Base-by-base conservation (phyloP, 2,888 invertebrate genomes). In the Dorcus hopei region DNA sequence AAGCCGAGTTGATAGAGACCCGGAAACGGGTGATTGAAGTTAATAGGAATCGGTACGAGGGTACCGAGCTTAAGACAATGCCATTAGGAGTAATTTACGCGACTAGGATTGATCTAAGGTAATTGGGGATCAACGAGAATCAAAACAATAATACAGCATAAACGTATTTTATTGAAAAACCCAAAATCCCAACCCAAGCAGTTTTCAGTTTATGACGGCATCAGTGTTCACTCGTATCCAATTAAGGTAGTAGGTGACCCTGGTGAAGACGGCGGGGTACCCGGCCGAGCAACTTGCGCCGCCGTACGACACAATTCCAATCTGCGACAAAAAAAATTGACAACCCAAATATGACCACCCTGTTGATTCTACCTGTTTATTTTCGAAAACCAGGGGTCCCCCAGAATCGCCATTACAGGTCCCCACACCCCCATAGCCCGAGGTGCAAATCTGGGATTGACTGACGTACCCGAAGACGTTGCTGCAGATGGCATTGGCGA, bases 401-500 rank as follows among this genome's bases (percentile, higher is more conserved):
- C 58, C 58, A 16, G 54, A 54, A 45, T 58, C 58, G 7, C 58
- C 58, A 51, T 58, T 52, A 19, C 58, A 58, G 40, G 58, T 50
- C 4, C 58, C 58, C 16, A 47, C 19, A 16, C 42, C 40, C 19
- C 26, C 38, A 45, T 45, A 42, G 6, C 50, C 49, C 39, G 41
- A 45, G 16, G 49, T 53, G 41, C 58, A 58, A 39, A 58, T 23
- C 23, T 58, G 52, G 7, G 54, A 33, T n/a, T 45, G 49, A 8
- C 47, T 57, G 7, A 52, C 51, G 14, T 14, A 39, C 1, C 45
- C 41, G 11, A 57, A 57, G 41, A 52, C 45, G 23, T 33, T 40
- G 3, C 11, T 11, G 45, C 58, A 58, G 47, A 9, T 38, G n/a
- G 43, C 47, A 8, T 54, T 54, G 38, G 54, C 40, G 40, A 58